phyloP scores from a whole-genome alignment of 1,140 invertebrate species.

The Cydia pomonella region DNA sequence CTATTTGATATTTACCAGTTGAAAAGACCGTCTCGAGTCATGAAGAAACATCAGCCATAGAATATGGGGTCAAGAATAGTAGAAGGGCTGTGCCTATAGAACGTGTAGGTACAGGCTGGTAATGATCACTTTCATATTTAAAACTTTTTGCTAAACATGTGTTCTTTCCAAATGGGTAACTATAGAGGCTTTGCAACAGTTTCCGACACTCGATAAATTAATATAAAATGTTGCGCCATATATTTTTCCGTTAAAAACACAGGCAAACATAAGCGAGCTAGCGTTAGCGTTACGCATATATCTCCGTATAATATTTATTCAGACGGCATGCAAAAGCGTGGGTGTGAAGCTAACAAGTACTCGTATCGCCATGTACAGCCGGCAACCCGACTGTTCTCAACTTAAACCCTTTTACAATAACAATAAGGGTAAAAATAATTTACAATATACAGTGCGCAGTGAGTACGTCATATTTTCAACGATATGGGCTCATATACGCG shows the following conservation, averaged over 20 bases:
- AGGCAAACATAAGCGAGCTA: neutral
- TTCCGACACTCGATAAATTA: neutral
- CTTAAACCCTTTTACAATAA: neutral
- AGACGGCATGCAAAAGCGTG: slow-evolving; percentile 26
- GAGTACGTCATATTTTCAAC: neutral
- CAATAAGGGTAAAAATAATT: slow-evolving; percentile 1
- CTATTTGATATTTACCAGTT: too few relatives aligned
- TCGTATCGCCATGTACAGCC: slow-evolving; percentile 24
- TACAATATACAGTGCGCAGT: neutral
- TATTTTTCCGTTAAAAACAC: slow-evolving; percentile 13
- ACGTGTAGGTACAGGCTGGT: too few relatives aligned
- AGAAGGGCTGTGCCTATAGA: too few relatives aligned
- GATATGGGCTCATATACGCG: slow-evolving; percentile 1
- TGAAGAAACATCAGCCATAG: too few relatives aligned
- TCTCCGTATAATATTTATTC: slow-evolving; percentile 29
- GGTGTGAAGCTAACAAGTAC: slow-evolving; percentile 31
- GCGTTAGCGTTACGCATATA: slow-evolving; percentile 28
- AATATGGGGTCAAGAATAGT: too few relatives aligned
- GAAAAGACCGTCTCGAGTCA: too few relatives aligned
- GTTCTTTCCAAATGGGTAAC: neutral
- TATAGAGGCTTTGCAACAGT: neutral
- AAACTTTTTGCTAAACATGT: neutral
- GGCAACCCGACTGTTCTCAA: slow-evolving; percentile 1
- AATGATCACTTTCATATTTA: too few relatives aligned
- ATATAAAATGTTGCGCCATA: slow-evolving; percentile 2